Conservation (phyloP, 2,113 vertebrate species). For the Pogonocichla stellata region DNA sequence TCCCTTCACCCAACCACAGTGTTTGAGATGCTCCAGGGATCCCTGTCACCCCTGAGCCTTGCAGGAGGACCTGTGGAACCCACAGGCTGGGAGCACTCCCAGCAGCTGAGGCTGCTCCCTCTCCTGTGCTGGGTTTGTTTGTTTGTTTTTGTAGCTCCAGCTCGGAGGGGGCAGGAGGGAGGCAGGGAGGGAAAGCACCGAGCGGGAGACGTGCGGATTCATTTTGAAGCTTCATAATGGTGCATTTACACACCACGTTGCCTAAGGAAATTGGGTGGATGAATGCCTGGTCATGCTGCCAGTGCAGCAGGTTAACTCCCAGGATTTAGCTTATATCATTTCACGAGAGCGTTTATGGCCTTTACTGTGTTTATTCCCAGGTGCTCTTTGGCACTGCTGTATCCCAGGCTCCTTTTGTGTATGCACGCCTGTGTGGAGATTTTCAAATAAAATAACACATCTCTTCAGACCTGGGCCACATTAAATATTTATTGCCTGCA, state of each 20-base stretch:
- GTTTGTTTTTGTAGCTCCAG: constrained; percentile 27
- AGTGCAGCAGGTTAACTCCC: constrained; percentile 74
- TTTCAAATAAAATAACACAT: constrained; percentile 69
- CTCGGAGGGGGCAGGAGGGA: background rate
- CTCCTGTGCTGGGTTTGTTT: background rate
- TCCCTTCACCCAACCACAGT: rapidly evolving
- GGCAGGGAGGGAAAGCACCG: background rate
- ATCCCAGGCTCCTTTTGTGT: constrained; percentile 2
- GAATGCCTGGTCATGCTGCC: constrained; percentile 81
- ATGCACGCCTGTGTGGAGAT: constrained; percentile 7
- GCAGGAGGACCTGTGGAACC: background rate
- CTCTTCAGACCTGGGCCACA: constrained; percentile 46
- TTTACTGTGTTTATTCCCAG: constrained; percentile 65
- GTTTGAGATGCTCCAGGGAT: background rate
- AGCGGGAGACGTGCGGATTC: constrained; percentile 73
- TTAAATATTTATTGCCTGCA: constrained; percentile 78
- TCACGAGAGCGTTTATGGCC: constrained; percentile 68
- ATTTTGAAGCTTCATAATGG: constrained; percentile 78
- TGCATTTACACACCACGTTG: constrained; percentile 70
- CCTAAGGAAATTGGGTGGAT: constrained; percentile 75
- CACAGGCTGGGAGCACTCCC: rapidly evolving
- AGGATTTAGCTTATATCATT: constrained; percentile 77
- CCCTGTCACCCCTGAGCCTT: rapidly evolving
- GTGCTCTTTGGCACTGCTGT: constrained; percentile 65
- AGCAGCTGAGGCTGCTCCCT: background rate